Evolutionary conservation across 1,140 invertebrate species (phyloP).

Genomic region (Drosophila bifasciata): DNA sequence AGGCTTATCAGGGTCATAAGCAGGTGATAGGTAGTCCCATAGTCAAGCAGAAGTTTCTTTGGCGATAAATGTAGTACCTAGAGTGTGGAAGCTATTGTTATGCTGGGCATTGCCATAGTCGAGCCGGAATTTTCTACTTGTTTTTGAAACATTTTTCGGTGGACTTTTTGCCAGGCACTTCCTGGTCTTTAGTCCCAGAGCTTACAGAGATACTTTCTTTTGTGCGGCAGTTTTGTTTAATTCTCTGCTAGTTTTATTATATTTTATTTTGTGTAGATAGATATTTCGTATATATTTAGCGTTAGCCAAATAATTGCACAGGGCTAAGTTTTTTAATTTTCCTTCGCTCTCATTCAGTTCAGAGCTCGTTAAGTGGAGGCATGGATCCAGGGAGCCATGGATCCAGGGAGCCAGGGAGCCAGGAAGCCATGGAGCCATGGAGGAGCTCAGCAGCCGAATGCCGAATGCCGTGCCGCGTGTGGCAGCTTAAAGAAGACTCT

Average conservation of each 20-base stretch:
- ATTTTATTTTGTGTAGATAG: constrained; percentile 26
- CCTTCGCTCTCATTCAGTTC: constrained; percentile 18
- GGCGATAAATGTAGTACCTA: too few species aligned
- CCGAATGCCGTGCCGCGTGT: not conserved
- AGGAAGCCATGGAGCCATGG: too few species aligned
- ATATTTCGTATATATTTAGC: constrained; percentile 4
- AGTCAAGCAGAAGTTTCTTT: too few species aligned
- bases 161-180: constrained; percentile 4
- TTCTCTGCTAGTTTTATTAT: constrained; percentile 51
- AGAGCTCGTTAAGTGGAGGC: constrained; percentile 53
- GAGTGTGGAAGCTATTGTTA: too few species aligned
- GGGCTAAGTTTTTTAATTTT: constrained; percentile 77
- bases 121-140: constrained; percentile 10
- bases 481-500: constrained; percentile 28
- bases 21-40: too few species aligned
- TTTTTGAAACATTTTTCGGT: constrained; percentile 29
- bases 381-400: too few species aligned
- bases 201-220: constrained; percentile 57
- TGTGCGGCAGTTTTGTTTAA: constrained; percentile 65
- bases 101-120: constrained; percentile 22
- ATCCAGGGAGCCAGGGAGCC: too few species aligned
- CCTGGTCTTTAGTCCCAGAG: constrained; percentile 6
- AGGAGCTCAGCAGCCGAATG: constrained; percentile 23
- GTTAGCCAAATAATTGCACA: constrained; percentile 70
- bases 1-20: not conserved